Conservation (phyloP, 53 echinoderm and acorn worm species). For the Paracentrotus lividus region DNA sequence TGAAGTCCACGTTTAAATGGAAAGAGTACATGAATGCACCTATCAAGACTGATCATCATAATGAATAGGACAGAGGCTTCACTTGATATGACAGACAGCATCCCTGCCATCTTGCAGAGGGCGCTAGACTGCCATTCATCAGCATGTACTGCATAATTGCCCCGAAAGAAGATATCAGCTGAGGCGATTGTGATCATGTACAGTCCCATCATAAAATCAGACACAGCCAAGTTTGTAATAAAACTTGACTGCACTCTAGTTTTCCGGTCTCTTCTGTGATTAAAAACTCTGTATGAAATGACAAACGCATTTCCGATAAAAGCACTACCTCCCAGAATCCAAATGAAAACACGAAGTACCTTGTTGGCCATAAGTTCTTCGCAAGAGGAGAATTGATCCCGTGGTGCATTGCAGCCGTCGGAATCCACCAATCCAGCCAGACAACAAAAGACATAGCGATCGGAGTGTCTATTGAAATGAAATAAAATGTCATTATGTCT, state of each 20-base stretch:
- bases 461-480: conserved; percentile 53
- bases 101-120: conserved; percentile 62
- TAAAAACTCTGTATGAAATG: conserved; percentile 11
- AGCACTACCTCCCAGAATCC: conserved; percentile 73
- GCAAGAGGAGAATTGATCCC: conserved; percentile 71
- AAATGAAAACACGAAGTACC: conserved; percentile 61
- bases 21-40: conserved; percentile 48
- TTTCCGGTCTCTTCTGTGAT: background rate
- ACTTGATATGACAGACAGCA: conserved; percentile 64
- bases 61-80: conserved; percentile 68
- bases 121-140: conserved; percentile 65
- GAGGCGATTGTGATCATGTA: conserved; percentile 74
- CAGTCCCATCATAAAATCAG: conserved; percentile 75
- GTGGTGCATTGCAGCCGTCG: conserved; percentile 61
- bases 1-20: conserved; percentile 63
- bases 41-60: conserved; percentile 68
- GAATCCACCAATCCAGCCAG: conserved; percentile 23
- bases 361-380: conserved; percentile 65
- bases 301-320: conserved; percentile 70
- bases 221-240: conserved; percentile 70
- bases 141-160: conserved; percentile 58
- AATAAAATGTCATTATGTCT: background rate
- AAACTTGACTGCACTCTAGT: conserved; percentile 58
- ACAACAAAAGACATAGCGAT: conserved; percentile 66
- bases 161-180: conserved; percentile 66